A percentile compares a stretch with the other conserved stretches of the same genome.
Evolutionary conservation across 2,888 invertebrate genomes (phyloP).

Genomic region (Synergus itoensis): DNA sequence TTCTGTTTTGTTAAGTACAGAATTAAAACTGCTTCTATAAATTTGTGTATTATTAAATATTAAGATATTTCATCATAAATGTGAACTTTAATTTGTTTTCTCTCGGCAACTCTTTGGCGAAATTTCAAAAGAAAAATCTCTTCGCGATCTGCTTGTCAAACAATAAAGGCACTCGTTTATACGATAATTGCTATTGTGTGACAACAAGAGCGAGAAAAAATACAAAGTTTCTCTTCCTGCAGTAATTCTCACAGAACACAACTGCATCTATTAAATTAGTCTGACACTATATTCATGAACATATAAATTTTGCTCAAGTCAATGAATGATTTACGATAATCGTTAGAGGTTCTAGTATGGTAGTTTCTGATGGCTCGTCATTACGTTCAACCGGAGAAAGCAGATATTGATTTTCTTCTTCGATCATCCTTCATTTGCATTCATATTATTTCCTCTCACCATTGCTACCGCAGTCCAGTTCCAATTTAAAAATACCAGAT

Average conservation of each 20-base stretch:
- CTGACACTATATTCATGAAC: not conserved
- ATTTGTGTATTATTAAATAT: too few relatives aligned
- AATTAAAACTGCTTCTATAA: too few relatives aligned
- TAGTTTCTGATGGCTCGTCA: not conserved
- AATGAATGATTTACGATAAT: constrained; percentile 27
- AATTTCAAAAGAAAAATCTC: constrained; percentile 21
- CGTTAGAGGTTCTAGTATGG: constrained; percentile 14
- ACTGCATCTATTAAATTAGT: constrained; percentile 12
- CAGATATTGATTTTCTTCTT: constrained; percentile 2
- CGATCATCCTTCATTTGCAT: not conserved
- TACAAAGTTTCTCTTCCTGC: constrained; percentile 28
- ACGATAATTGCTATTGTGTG: constrained; percentile 31
- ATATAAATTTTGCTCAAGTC: constrained; percentile 14
- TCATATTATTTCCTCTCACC: not conserved
- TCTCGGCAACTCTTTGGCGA: not conserved
- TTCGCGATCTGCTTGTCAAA: constrained; percentile 14
- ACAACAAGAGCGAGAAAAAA: constrained; percentile 7
- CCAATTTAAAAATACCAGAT: too few relatives aligned
- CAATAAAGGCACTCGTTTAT: constrained; percentile 19
- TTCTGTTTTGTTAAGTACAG: not conserved
- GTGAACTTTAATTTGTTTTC: constrained; percentile 1
- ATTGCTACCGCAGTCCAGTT: too few relatives aligned
- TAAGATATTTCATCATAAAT: not conserved
- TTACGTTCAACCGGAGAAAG: constrained; percentile 12
- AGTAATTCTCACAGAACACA: constrained; percentile 5